A percentile compares a stretch with the other conserved stretches of the same genome.
Conservation (phyloP, 2,113 vertebrate genomes). For the Chamaea fasciata region DNA sequence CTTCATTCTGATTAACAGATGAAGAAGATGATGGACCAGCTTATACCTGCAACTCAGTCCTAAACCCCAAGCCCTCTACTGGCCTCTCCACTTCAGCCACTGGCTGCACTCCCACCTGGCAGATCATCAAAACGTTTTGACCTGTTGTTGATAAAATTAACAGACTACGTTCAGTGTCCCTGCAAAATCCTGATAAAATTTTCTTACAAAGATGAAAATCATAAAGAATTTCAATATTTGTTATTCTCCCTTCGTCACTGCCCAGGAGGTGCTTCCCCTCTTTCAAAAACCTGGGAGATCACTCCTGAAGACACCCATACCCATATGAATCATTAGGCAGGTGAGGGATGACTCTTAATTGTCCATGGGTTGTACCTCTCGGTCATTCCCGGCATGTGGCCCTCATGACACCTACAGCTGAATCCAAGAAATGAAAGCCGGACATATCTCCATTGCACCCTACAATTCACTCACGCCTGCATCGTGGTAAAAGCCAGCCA, state of each 20-base stretch:
- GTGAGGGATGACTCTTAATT: background rate
- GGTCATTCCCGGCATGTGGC: background rate
- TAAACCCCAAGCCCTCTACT: background rate
- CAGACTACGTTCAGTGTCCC: accelerated
- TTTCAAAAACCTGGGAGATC: background rate
- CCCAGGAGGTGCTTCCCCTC: background rate
- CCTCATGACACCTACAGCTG: background rate
- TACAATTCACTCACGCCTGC: background rate
- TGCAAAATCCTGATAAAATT: background rate
- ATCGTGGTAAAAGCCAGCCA: accelerated
- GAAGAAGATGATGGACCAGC: background rate
- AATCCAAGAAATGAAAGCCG: background rate
- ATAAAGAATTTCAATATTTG: accelerated
- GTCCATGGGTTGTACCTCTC: background rate
- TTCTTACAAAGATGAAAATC: background rate
- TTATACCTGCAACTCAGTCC: background rate
- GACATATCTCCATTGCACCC: background rate
- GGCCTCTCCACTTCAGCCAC: background rate
- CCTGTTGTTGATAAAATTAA: background rate
- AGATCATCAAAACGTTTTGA: background rate
- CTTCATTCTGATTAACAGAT: background rate
- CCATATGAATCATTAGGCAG: background rate
- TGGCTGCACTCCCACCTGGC: background rate
- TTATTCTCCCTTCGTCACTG: background rate
- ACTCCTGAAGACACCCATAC: background rate